Percentiles rank a stretch among this genome's conserved stretches.
Evolutionary conservation across 2,888 invertebrate genomes (phyloP).

Genomic region (Perithous albicinctus): DNA sequence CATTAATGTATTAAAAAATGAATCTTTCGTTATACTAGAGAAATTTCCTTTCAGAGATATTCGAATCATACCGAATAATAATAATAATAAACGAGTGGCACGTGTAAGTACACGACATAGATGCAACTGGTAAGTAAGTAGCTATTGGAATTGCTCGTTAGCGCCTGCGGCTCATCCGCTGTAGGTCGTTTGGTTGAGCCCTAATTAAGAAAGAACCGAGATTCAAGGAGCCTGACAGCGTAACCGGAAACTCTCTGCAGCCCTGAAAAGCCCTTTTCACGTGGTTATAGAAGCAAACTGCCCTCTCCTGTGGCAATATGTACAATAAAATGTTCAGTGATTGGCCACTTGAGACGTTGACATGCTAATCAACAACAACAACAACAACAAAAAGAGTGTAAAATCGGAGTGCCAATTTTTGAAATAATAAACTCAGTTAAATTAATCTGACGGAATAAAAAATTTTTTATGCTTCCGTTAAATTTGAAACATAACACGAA

Average conservation of each 20-base stretch:
- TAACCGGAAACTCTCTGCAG: conserved; percentile 44
- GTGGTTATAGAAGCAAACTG: background rate
- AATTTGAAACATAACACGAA: too few relatives aligned
- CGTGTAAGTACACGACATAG: background rate
- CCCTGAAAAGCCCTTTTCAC: conserved; percentile 14
- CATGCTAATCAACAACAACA: too few relatives aligned
- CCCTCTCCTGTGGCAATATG: background rate
- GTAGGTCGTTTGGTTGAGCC: conserved; percentile 45
- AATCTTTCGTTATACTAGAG: too few relatives aligned
- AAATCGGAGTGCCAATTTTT: too few relatives aligned
- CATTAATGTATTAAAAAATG: too few relatives aligned
- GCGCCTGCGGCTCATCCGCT: conserved; percentile 48
- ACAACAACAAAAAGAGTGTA: too few relatives aligned
- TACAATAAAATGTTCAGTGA: background rate
- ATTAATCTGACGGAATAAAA: too few relatives aligned
- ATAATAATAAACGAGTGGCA: background rate
- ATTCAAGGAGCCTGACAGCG: conserved; percentile 7
- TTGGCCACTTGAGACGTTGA: background rate
- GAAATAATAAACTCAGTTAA: too few relatives aligned
- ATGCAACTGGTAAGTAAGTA: background rate
- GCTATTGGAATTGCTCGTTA: conserved; percentile 67
- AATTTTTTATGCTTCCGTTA: too few relatives aligned
- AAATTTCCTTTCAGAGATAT: too few relatives aligned
- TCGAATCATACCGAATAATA: background rate
- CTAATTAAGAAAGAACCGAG: conserved; percentile 65